These are phyloP conservation scores for Halcyon leucocephala DNA, from an alignment of 2,797 vertebrate species.

Conservation along the genomic window DNA sequence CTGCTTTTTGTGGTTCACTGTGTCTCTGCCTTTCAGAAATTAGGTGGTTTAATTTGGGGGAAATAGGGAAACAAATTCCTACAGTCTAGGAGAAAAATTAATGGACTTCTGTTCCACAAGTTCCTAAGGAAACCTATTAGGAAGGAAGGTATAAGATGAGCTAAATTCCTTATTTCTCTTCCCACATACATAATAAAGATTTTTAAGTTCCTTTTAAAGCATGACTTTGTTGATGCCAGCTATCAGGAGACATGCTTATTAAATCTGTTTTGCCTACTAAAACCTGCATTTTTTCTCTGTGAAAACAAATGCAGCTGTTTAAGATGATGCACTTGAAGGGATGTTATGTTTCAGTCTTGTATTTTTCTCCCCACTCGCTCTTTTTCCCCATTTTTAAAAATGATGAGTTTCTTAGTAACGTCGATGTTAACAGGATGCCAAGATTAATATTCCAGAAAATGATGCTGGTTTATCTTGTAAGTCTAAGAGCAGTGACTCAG, in stretches of 20 bases:
- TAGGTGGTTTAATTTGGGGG: background rate
- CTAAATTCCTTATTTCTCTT: background rate
- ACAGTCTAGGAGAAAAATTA: background rate
- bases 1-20: background rate
- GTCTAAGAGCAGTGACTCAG: constrained; percentile 25
- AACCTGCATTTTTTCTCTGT: background rate
- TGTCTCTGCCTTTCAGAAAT: background rate
- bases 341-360: background rate
- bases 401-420: background rate
- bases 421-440: background rate
- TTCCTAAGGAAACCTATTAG: background rate
- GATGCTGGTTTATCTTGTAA: background rate
- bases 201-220: background rate
- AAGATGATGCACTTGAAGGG: background rate
- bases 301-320: background rate
- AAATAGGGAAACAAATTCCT: background rate
- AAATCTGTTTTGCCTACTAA: background rate
- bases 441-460: background rate
- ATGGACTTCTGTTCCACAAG: background rate
- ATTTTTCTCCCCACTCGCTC: rapidly evolving
- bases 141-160: background rate
- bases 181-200: background rate
- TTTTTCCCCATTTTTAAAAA: background rate
- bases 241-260: background rate
- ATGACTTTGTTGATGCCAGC: background rate